Base-by-base conservation (phyloP, 2,888 invertebrate genomes). In the Caenorhabditis becei region DNA sequence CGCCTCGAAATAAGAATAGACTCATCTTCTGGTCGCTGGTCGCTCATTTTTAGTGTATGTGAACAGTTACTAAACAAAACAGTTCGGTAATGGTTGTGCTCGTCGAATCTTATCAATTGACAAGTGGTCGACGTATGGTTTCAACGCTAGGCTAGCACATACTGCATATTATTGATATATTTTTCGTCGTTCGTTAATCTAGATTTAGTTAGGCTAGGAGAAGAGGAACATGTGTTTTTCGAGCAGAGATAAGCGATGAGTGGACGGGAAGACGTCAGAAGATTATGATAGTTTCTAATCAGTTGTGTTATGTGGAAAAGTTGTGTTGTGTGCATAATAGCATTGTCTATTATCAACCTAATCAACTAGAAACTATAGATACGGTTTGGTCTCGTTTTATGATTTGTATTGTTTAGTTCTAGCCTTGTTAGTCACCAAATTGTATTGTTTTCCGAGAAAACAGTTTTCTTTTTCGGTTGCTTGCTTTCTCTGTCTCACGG, bases 21-120 rank as follows among this genome's bases (percentile, higher is more conserved):
- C 8, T 41, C 70, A 20, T 62, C 35, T 32, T 59, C 61, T 11
- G 47, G 26, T 44, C 16, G 32, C 32, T 54, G 54, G 2, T 71
- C 47, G 23, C 23, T 28, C 71, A 71, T 71, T 32, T 4, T 20
- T 47, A 5, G 18, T 47, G 18, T 10, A 18, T 2, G 47, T 3
- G 47, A 47, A 47, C 47, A 20, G 41, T 14, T 47, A 47, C 47
- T 20, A 49, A 67, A 32, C 24, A 70, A n/a, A n/a, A 69, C 47
- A 32, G 41, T 54, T 37, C n/a, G 16, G 28, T 47, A 32, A 63
- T n/a, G 24, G 56, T 49, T 16, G 26, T 58, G 65, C 58, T 63
- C 49, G 16, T 28, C n/a, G 32, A 72, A 74, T 74, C 74, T 74
- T 74, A 74, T 74, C 74, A 74, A 63, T 49, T n/a, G 23, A 61